Conservation (phyloP, 2,113 vertebrate species). For the Triplophysa siluroides region DNA sequence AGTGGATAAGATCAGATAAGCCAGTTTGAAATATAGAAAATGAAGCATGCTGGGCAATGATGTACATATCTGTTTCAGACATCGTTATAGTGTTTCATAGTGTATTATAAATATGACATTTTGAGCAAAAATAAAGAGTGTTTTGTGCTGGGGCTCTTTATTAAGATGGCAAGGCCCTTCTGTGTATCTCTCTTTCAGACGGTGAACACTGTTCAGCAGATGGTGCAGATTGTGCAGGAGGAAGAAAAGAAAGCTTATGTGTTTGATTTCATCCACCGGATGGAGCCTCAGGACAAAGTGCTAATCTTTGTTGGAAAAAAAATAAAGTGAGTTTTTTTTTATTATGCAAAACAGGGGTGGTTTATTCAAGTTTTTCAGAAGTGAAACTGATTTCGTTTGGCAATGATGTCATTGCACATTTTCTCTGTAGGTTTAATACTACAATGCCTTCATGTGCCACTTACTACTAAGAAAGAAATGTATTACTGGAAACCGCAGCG, state of each 20-base stretch:
- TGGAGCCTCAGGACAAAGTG: conserved; percentile 88
- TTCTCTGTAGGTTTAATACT: too few relatives aligned
- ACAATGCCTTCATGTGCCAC: not conserved
- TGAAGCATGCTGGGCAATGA: too few relatives aligned
- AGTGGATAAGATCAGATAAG: too few relatives aligned
- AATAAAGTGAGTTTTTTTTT: conserved; percentile 75
- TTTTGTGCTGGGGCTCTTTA: too few relatives aligned
- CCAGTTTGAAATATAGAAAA: too few relatives aligned
- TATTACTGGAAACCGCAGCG: not conserved
- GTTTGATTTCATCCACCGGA: conserved; percentile 80
- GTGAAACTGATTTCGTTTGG: not conserved
- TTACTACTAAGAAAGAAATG: not conserved
- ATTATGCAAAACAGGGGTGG: not conserved
- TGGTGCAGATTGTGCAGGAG: conserved; percentile 80
- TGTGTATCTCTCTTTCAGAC: conserved; percentile 72
- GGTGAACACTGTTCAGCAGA: conserved; percentile 87
- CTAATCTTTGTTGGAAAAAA: conserved; percentile 95
- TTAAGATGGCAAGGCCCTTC: too few relatives aligned
- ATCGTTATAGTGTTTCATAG: too few relatives aligned
- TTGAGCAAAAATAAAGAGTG: too few relatives aligned
- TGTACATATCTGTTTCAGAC: too few relatives aligned
- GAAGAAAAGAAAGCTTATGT: conserved; percentile 88
- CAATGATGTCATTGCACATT: not conserved
- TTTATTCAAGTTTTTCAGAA: not conserved
- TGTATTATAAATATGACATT: too few relatives aligned